Base-by-base conservation (phyloP, 2,113 vertebrate species). In the Nannospalax galili region DNA sequence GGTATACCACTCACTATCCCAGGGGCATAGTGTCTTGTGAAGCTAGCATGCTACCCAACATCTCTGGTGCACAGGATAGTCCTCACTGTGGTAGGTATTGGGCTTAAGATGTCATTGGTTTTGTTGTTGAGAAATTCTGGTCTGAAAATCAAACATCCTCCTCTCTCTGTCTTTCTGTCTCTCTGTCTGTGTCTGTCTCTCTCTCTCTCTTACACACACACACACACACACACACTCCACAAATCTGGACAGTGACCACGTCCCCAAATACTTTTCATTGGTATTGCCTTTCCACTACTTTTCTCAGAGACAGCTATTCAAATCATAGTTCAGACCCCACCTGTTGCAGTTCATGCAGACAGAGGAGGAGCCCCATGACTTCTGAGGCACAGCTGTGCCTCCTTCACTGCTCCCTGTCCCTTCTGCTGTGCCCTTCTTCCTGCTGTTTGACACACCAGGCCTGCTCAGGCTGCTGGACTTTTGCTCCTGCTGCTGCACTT, bases 371-470 rank as follows among this genome's bases (percentile, higher is more conserved):
- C 35, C 35, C 17, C 70, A 72, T 1, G 35, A 3, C 0, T 48
- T 19, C 1, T 1, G 30, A 22, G 62, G 16, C 35, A 3, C 1
- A 6, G 11, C 19, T 22, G 16, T 0, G 7, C 26, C 11, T 8
- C 1, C 48, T 26, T 6, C 0, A 35, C 32, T 2, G 82, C 62
- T 11, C 48, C 28, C 45, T 8, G 32, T 10, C 22, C 24, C 40
- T 64, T 8, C 7, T 40, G 17, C 10, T 2, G 3, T 2, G 35
- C 12, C 19, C 32, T 90, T 77, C 62, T 35, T 65, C 58, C 19
- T 3, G 8, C 7, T 15, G 7, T 19, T 52, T 1, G 14, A 20
- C 0, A 0, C 0, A 4, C 1, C 12, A 48, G 30, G 37, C 7
- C 19, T 30, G n/a, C n/a, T n/a, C 1, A 24, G 28, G 17, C 32